Percentiles rank a stretch among this genome's conserved stretches.
Evolutionary conservation across 2,797 vertebrate species (phyloP).

Genomic region (Fratercula arctica): DNA sequence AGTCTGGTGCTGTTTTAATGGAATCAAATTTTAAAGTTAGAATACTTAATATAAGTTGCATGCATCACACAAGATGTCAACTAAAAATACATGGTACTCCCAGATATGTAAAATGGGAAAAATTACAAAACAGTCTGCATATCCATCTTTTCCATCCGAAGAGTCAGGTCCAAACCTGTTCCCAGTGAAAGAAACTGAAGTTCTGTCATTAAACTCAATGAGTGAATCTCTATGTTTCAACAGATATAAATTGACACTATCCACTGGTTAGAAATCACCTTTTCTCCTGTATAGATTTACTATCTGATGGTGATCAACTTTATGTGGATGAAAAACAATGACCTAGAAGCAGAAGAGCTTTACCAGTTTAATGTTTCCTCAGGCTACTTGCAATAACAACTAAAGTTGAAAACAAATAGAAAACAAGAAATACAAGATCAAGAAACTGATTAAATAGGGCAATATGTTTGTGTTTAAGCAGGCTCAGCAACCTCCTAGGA

Average conservation of each 20-base stretch:
- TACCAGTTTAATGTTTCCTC: conserved; percentile 7
- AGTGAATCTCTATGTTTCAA: background rate
- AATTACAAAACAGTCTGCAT: background rate
- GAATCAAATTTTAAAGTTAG: background rate
- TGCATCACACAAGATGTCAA: background rate
- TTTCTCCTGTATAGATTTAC: conserved; percentile 1
- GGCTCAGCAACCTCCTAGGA: conserved; percentile 20
- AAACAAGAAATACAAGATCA: conserved; percentile 56
- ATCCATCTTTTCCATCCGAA: background rate
- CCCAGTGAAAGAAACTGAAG: background rate
- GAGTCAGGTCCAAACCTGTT: background rate
- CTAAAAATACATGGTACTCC: background rate
- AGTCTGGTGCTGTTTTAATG: background rate
- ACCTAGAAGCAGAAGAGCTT: background rate
- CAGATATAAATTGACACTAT: background rate
- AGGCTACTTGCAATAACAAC: background rate
- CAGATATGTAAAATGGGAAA: background rate
- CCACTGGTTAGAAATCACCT: background rate
- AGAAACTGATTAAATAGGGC: conserved; percentile 38
- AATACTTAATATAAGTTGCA: background rate
- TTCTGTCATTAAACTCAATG: background rate
- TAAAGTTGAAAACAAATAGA: conserved; percentile 25
- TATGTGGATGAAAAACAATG: conserved; percentile 22
- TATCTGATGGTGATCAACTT: conserved; percentile 19
- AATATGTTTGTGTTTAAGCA: conserved; percentile 46